Base-by-base conservation (phyloP, 1,140 invertebrate genomes). In the Branchinecta lindahli region DNA sequence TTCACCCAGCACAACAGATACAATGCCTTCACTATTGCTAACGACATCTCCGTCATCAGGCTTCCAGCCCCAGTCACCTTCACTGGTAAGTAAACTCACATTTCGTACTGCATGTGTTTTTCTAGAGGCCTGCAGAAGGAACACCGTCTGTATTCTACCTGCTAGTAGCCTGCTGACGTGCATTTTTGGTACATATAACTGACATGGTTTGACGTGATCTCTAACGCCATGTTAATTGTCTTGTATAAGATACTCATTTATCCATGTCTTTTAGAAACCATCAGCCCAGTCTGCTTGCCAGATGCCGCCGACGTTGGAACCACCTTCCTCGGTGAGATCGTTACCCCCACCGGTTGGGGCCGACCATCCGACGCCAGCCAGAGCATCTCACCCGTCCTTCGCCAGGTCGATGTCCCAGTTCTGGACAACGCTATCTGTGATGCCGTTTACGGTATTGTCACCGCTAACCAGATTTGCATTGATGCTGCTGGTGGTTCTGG, bases 41-140 rank as follows among this genome's bases (percentile, higher is more conserved):
- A 83, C 74, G 84, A 85, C 73, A 81, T 85, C 66, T 83, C 84
- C n/a, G 70, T 85, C 18, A 76, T 85, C 15, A 76, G 78, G 61
- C 75, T 86, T 1, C 79, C 81, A 12, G 71, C 75, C 70, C 74
- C 79, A 5, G 79, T 84, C 15, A 75, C 76, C 44, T 80, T 81
- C n/a, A 80, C 79, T 67, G 79, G 82, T 83, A 74, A 70, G 65
- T 4, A 8, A 47, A 5, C 9, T 4, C 66, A 61, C 15, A 9
- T 52, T n/a, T 0, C 5, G 33, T 33, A 33, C 2, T 33, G 33
- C 33, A 33, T 33, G 5, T 33, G 5, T 33, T 33, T 33, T 33
- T 1, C 33, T 33, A 1, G 33, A 33, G 1, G 33, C 33, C 33
- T 33, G 2, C 5, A 33, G 33, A 33, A 33, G 33, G 5, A 33